Conservation (phyloP, 1,140 invertebrate species). For the Drosophila yakuba region DNA sequence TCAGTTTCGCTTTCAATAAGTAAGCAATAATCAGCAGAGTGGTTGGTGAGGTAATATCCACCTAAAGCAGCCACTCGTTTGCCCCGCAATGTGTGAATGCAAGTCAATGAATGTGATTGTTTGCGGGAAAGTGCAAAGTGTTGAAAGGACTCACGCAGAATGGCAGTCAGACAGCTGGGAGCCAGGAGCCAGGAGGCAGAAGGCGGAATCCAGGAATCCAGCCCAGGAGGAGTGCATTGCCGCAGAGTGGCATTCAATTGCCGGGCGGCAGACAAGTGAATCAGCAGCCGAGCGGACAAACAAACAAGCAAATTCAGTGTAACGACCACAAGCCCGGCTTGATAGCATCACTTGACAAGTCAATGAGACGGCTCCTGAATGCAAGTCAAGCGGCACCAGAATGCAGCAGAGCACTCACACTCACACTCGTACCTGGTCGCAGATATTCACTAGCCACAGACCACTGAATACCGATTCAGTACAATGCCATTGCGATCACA, state of each 20-base stretch:
- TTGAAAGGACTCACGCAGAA: slow-evolving; percentile 52
- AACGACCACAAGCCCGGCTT: slow-evolving; percentile 50
- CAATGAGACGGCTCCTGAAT: slow-evolving; percentile 44
- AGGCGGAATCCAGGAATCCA: neutral
- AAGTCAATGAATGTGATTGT: slow-evolving; percentile 72
- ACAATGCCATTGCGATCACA: slow-evolving; percentile 32
- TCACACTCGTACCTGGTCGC: neutral
- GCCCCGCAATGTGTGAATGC: slow-evolving; percentile 9
- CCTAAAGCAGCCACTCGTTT: neutral
- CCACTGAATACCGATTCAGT: slow-evolving; percentile 12
- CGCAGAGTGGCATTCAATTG: slow-evolving; percentile 49
- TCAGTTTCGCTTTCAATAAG: slow-evolving; percentile 52
- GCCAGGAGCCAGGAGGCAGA: slow-evolving; percentile 14
- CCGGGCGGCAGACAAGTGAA: slow-evolving; percentile 42
- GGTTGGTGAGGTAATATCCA: slow-evolving; percentile 9
- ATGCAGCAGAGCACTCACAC: neutral
- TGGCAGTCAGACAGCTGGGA: slow-evolving; percentile 16
- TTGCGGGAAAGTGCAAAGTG: slow-evolving; percentile 47
- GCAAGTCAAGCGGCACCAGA: slow-evolving; percentile 23
- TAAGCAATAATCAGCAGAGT: slow-evolving; percentile 53
- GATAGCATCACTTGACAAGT: slow-evolving; percentile 57
- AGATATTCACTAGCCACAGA: slow-evolving; percentile 8
- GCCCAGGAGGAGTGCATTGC: slow-evolving; percentile 25
- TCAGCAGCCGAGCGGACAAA: slow-evolving; percentile 44
- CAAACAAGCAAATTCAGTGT: slow-evolving; percentile 40